These are phyloP conservation scores for Thecocarcelia acutangulata DNA, from an alignment of 2,888 invertebrate genomes.

Conservation along the genomic window DNA sequence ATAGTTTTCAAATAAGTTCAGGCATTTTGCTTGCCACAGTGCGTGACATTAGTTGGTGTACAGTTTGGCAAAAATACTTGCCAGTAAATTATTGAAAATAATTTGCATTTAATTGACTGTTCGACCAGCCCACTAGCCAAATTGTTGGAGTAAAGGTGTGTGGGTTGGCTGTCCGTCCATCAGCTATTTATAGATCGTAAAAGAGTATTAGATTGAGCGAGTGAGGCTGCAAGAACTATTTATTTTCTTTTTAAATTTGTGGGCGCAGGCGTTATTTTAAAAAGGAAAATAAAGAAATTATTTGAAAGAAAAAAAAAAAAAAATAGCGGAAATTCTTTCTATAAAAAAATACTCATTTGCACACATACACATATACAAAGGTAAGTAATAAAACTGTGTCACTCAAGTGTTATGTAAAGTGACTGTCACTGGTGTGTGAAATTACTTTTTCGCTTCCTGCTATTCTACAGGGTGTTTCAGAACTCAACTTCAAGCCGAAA, in stretches of 20 bases:
- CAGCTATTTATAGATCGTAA: constrained; percentile 56
- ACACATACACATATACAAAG: too few species aligned
- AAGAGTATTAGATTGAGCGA: constrained; percentile 35
- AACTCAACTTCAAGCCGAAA: too few species aligned
- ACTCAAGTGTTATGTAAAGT: constrained; percentile 16
- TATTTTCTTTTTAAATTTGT: constrained; percentile 6
- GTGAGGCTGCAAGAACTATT: too few species aligned
- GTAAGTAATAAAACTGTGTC: constrained; percentile 29
- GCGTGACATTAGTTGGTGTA: constrained; percentile 34
- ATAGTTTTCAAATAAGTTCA: constrained; percentile 9
- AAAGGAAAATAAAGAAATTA: constrained; percentile 1
- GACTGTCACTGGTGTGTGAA: too few species aligned
- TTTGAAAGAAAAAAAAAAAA: constrained; percentile 3
- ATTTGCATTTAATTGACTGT: constrained; percentile 8
- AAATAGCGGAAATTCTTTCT: constrained; percentile 27
- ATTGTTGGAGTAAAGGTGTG: constrained; percentile 47
- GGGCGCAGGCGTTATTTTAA: constrained; percentile 49
- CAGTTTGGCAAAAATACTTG: background rate
- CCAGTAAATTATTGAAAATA: constrained; percentile 1
- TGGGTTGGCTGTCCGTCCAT: too few species aligned
- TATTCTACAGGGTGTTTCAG: too few species aligned
- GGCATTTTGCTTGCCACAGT: constrained; percentile 9
- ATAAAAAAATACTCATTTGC: background rate
- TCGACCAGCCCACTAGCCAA: constrained; percentile 1
- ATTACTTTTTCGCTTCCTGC: too few species aligned